phyloP scores from a whole-genome alignment of 2,888 invertebrate species.

The Orgyia antiqua region DNA sequence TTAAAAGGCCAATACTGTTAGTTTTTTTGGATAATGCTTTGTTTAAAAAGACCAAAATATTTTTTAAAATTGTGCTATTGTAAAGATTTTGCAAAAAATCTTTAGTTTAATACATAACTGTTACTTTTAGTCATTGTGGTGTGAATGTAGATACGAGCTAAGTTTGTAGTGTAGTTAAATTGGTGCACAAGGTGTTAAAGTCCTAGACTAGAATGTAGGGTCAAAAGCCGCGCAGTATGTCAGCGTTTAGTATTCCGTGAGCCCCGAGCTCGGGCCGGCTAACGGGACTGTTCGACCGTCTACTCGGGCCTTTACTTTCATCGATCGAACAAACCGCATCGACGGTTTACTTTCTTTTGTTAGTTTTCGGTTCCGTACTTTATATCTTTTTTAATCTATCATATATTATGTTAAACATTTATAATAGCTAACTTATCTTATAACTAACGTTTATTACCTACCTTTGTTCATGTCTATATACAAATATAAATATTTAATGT shows the following conservation, averaged over 20 bases:
- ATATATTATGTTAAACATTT: neutral
- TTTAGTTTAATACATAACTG: too few species aligned
- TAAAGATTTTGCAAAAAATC: too few species aligned
- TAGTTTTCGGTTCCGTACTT: slow-evolving; percentile 51
- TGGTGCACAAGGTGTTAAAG: slow-evolving; percentile 60
- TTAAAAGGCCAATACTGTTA: slow-evolving; percentile 9
- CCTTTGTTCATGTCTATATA: too few species aligned
- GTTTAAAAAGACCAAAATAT: neutral
- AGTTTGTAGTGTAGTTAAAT: slow-evolving; percentile 26
- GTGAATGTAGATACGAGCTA: too few species aligned
- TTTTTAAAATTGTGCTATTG: neutral
- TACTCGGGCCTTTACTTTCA: slow-evolving; percentile 75
- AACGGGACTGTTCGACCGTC: slow-evolving; percentile 68
- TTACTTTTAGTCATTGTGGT: too few species aligned
- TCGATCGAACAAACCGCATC: slow-evolving; percentile 69
- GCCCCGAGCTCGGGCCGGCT: slow-evolving; percentile 62
- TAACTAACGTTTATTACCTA: too few species aligned
- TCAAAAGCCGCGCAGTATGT: slow-evolving; percentile 78
- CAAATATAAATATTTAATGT: too few species aligned
- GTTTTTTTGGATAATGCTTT: slow-evolving; percentile 4
- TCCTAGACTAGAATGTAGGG: slow-evolving; percentile 75
- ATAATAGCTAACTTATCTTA: neutral
- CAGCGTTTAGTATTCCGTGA: slow-evolving; percentile 76
- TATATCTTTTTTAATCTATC: slow-evolving; percentile 17
- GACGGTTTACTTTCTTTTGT: slow-evolving; percentile 76